Percentiles rank a stretch among this genome's conserved stretches.
These are phyloP conservation scores for Alethe castanea DNA, from an alignment of 2,113 vertebrate genomes.

Conservation along the genomic window DNA sequence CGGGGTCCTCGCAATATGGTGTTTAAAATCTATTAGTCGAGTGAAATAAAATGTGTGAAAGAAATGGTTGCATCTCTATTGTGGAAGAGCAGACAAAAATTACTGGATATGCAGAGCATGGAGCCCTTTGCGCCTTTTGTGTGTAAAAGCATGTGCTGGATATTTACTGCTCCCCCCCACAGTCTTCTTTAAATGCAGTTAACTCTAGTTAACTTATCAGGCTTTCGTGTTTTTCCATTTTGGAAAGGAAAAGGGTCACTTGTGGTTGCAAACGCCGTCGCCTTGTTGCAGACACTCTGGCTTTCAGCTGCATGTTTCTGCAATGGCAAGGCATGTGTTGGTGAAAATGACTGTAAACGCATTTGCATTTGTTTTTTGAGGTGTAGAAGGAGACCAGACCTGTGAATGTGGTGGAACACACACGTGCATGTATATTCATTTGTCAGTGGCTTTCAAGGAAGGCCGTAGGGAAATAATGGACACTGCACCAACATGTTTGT, in stretches of 20 bases:
- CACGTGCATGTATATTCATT: background rate
- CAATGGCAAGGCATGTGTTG: background rate
- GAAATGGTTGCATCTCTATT: background rate
- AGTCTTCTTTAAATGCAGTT: background rate
- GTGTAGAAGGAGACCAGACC: background rate
- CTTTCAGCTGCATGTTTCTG: background rate
- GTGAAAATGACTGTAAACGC: background rate
- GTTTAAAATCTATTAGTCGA: constrained; percentile 56
- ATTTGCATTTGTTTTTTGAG: background rate
- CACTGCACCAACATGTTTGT: constrained; percentile 57
- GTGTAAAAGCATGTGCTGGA: constrained; percentile 16
- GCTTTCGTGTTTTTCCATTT: background rate
- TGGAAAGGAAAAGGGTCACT: constrained; percentile 25
- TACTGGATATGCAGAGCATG: background rate
- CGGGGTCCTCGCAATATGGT: constrained; percentile 73
- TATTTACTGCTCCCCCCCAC: background rate
- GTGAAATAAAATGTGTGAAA: constrained; percentile 9
- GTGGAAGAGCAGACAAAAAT: constrained; percentile 3
- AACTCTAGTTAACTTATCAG: background rate
- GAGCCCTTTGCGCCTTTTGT: constrained; percentile 39
- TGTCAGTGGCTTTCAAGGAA: constrained; percentile 1
- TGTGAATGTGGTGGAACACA: background rate
- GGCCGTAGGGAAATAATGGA: constrained; percentile 49
- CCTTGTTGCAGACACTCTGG: background rate
- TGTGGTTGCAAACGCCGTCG: background rate